A percentile compares a stretch with the other conserved stretches of the same genome.
These are phyloP conservation scores for Atta texana DNA, from an alignment of 1,140 invertebrate genomes.

Conservation along the genomic window DNA sequence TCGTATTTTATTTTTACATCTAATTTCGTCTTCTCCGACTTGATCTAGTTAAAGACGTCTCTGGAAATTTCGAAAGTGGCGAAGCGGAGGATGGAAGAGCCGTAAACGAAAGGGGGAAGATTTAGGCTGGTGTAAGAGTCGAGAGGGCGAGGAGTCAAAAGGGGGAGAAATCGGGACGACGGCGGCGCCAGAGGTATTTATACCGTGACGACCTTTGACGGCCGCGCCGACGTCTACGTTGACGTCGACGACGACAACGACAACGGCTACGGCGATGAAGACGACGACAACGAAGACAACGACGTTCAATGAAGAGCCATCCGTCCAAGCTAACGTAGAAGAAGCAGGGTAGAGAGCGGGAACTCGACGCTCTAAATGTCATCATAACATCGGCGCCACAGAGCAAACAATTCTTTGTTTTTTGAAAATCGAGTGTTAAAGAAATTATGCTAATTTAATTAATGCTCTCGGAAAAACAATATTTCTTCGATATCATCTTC, in stretches of 20 bases:
- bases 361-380: slow-evolving; percentile 68
- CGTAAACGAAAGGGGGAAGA: slow-evolving; percentile 28
- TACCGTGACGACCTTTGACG: slow-evolving; percentile 79
- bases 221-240: slow-evolving; percentile 64
- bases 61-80: slow-evolving; percentile 22
- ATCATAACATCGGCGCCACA: background rate
- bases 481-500: background rate
- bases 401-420: background rate
- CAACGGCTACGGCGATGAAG: slow-evolving; percentile 14
- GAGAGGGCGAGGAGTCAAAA: slow-evolving; percentile 43
- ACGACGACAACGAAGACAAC: slow-evolving; percentile 56
- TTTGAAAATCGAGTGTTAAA: background rate
- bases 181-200: slow-evolving; percentile 79
- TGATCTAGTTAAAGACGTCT: background rate
- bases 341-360: slow-evolving; percentile 29
- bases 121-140: slow-evolving; percentile 59
- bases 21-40: background rate
- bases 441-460: background rate
- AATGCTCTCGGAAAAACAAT: background rate
- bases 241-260: slow-evolving; percentile 19
- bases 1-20: slow-evolving; percentile 15
- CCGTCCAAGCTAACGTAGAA: slow-evolving; percentile 61
- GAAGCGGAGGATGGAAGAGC: background rate
- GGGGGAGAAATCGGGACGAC: slow-evolving; percentile 67
- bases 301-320: slow-evolving; percentile 75